Evolutionary conservation across 2,888 invertebrate species (phyloP).

Genomic region (Perdita meconis): DNA sequence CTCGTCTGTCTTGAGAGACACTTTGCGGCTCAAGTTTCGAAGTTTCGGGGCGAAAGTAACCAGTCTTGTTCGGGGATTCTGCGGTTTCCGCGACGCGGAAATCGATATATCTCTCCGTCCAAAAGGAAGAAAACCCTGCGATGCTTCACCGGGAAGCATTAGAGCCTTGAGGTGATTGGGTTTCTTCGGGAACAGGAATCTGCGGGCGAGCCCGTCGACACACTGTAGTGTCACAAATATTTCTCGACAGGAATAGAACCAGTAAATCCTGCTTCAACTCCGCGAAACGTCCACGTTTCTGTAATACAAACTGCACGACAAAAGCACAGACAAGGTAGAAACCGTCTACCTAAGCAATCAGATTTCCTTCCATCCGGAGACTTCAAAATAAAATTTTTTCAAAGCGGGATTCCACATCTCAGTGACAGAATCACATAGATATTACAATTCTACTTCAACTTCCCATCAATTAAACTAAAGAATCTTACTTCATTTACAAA

Average conservation of each 20-base stretch:
- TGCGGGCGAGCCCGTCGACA: constrained; percentile 6
- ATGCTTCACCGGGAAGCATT: constrained; percentile 44
- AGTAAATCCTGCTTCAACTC: no score
- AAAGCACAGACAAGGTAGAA: no score
- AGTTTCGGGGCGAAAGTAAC: constrained; percentile 46
- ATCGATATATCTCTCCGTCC: constrained; percentile 49
- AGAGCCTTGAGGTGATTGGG: constrained; percentile 45
- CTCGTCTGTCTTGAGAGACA: constrained; percentile 16
- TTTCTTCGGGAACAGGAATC: constrained; percentile 36
- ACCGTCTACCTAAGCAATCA: no score
- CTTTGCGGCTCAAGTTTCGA: constrained; percentile 37
- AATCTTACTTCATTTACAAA: no score
- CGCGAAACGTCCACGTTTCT: no score
- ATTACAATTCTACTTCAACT: no score
- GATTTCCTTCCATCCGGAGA: no score
- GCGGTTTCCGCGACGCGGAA: constrained; percentile 59
- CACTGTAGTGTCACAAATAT: background rate
- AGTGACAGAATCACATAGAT: no score
- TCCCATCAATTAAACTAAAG: no score
- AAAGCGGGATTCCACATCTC: no score
- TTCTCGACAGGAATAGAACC: background rate
- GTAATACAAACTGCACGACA: no score
- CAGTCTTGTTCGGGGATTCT: constrained; percentile 50
- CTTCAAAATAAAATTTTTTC: no score
- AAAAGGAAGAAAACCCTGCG: constrained; percentile 53